phyloP scores from a whole-genome alignment of 2,888 invertebrate species.

The Drosophila infuscata region DNA sequence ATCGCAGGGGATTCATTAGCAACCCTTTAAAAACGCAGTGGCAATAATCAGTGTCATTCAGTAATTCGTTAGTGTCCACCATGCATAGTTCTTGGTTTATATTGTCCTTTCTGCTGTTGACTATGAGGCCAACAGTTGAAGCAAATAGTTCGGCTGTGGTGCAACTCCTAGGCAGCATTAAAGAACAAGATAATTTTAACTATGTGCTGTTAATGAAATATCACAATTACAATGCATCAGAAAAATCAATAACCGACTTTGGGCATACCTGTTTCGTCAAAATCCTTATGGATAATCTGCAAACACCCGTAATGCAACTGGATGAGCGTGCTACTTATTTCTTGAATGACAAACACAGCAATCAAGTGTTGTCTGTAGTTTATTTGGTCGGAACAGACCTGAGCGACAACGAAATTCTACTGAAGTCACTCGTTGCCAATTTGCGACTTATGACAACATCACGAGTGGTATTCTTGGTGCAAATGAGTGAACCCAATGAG shows the following conservation, averaged over 20 bases:
- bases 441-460: constrained; percentile 70
- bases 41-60: constrained; percentile 47
- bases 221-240: constrained; percentile 20
- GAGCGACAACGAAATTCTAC: constrained; percentile 47
- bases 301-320: constrained; percentile 67
- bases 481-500: constrained; percentile 27
- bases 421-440: constrained; percentile 60
- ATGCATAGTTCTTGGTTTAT: constrained; percentile 45
- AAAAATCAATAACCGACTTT: not conserved
- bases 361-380: constrained; percentile 63
- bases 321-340: constrained; percentile 64
- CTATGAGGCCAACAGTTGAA: constrained; percentile 7
- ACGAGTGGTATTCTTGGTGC: constrained; percentile 71
- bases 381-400: constrained; percentile 46
- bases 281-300: constrained; percentile 50
- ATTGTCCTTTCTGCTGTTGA: constrained; percentile 23
- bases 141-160: constrained; percentile 26
- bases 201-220: constrained; percentile 61
- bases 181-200: constrained; percentile 40
- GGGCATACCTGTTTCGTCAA: constrained; percentile 27
- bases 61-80: constrained; percentile 33
- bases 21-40: constrained; percentile 65
- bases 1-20: constrained; percentile 45
- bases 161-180: constrained; percentile 44
- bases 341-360: constrained; percentile 55